Conservation (phyloP, 2,113 vertebrate genomes). For the Sterrhoptilus dennistouni region DNA sequence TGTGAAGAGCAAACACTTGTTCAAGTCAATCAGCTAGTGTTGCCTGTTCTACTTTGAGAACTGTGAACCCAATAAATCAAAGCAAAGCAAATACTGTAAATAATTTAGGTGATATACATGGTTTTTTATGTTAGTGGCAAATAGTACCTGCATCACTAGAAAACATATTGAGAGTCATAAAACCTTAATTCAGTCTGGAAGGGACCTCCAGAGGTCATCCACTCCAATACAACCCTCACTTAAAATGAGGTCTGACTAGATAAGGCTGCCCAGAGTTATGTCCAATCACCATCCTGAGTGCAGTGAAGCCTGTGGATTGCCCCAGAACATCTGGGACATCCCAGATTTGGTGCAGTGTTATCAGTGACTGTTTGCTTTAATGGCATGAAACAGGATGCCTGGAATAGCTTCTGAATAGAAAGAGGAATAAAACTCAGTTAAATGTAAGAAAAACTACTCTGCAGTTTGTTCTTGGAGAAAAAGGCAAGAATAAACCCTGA, state of each 20-base stretch:
- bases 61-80: not conserved
- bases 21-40: not conserved
- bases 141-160: slow-evolving; percentile 3
- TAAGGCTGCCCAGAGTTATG: not conserved
- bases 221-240: not conserved
- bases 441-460: not conserved
- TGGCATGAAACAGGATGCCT: not conserved
- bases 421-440: not conserved
- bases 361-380: not conserved
- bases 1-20: not conserved
- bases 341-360: not conserved
- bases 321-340: not conserved
- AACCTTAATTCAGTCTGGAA: not conserved
- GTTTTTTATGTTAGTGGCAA: not conserved
- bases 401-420: not conserved
- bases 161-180: not conserved
- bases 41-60: not conserved
- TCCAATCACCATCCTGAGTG: not conserved
- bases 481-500: not conserved
- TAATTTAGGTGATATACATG: not conserved
- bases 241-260: not conserved
- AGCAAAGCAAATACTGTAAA: not conserved
- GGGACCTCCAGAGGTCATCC: not conserved
- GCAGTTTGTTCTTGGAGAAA: not conserved
- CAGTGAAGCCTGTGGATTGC: not conserved